A percentile compares a stretch with the other conserved stretches of the same genome.
Evolutionary conservation across 2,797 vertebrate genomes (phyloP).

Genomic region (Cyclopterus lumpus): DNA sequence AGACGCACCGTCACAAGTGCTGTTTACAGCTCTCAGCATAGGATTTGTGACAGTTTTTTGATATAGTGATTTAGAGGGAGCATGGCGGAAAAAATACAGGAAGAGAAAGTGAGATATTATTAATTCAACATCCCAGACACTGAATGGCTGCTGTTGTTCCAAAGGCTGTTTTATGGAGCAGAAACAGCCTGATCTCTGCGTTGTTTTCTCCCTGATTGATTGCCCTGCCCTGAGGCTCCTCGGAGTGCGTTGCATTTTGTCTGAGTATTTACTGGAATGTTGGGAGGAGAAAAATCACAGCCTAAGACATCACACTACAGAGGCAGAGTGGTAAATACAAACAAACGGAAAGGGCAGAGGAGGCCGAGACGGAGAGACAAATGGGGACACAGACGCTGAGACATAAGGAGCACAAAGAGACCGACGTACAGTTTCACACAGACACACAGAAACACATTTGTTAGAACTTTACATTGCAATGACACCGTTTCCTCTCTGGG

Average conservation of each 20-base stretch:
- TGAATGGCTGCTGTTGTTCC: slow-evolving; percentile 74
- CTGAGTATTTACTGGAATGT: slow-evolving; percentile 79
- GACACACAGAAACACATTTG: background rate
- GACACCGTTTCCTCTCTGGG: background rate
- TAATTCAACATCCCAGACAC: slow-evolving; percentile 63
- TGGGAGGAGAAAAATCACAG: slow-evolving; percentile 78
- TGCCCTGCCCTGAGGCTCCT: slow-evolving; percentile 74
- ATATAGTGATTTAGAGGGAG: slow-evolving; percentile 58
- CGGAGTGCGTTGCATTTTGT: slow-evolving; percentile 67
- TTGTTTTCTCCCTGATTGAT: slow-evolving; percentile 82
- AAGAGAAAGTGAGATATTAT: slow-evolving; percentile 57
- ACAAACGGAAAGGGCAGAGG: slow-evolving; percentile 46
- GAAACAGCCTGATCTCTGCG: slow-evolving; percentile 75
- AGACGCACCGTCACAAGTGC: slow-evolving; percentile 28
- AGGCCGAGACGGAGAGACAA: slow-evolving; percentile 48
- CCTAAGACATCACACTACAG: slow-evolving; percentile 51
- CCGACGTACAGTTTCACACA: slow-evolving; percentile 8
- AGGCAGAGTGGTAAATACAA: slow-evolving; percentile 52
- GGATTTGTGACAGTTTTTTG: slow-evolving; percentile 60
- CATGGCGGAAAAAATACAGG: slow-evolving; percentile 44
- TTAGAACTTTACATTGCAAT: background rate
- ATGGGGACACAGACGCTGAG: slow-evolving; percentile 12
- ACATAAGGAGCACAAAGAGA: background rate
- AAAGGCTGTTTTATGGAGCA: slow-evolving; percentile 79
- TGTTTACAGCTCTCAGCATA: slow-evolving; percentile 46